Evolutionary conservation across 1,140 invertebrate genomes (phyloP), one percentile per base, ranked within the genome.

Genomic region (Agrypnia vestita): DNA sequence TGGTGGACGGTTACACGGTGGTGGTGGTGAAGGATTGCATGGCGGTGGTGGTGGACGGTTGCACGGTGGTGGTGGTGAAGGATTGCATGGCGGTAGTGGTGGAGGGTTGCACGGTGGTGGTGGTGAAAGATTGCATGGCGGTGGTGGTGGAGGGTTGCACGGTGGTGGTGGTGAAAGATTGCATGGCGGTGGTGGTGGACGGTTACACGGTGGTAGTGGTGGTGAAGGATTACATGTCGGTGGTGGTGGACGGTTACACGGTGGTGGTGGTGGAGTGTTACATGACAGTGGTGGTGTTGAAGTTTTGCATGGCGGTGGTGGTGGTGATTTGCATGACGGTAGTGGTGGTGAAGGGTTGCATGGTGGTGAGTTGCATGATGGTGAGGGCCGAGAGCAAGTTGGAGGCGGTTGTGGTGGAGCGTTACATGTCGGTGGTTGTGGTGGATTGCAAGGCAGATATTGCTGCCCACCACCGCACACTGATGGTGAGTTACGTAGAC

Each of bases 61-160:
- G n/a, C n/a, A n/a, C n/a, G n/a, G n/a, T n/a, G n/a, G n/a, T n/a
- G n/a, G n/a, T n/a, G n/a, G n/a, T n/a, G n/a, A n/a, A n/a, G n/a
- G n/a, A n/a, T n/a, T n/a, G n/a, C n/a, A n/a, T n/a, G 51, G 81
- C 86, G 3, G 85, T 84, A 4, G 80, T 87, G 21, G 84, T 86
- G 51, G 86, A 84, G 86, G 84, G 86, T 19, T 76, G 86, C 72
- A 84, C 35, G 81, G 49, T 51, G 49, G 8, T 13, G 49, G 49
- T 51, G 8, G 49, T n/a, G n/a, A n/a, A 13, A 8, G 3, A 8
- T 51, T 12, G 8, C 49, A 51, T 1, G 49, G 49, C 8, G 49
- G 49, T 1, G 49, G n/a, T n/a, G n/a, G n/a, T n/a, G n/a, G n/a
- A n/a, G n/a, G n/a, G n/a, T n/a, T n/a, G n/a, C n/a, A 15, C 8